Evolutionary conservation across 2,888 invertebrate species (phyloP), one percentile per base, ranked within the genome.

Genomic region (Eremobia ochroleuca): DNA sequence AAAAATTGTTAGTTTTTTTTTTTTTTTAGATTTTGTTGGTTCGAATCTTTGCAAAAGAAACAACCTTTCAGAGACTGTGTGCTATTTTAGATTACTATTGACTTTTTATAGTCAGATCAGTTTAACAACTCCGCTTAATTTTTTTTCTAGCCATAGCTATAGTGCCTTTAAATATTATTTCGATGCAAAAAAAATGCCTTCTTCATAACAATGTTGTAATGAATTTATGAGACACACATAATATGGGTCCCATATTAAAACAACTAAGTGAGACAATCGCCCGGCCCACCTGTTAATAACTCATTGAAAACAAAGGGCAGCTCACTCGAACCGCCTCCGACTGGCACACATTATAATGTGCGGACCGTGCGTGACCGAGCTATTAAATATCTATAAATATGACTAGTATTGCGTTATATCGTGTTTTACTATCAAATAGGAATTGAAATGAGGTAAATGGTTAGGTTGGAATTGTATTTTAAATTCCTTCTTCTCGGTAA

Each of bases 291-390:
- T 87, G 85, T 84, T 65, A 31, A 68, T 71, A 64, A 68, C 37
- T 72, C 58, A 70, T 70, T 58, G 52, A 71, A 87, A 87, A 87
- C 85, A 88, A 81, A 79, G 72, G 77, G 28, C 55, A n/a, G 18
- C 34, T 21, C 49, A 52, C 18, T 49, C 31, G 31, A 49, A 9
- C 71, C 58, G 58, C 58, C 58, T 28, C 28, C 11, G 75, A 70
- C 62, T 71, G 80, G 40, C 85, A 73, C 72, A 87, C 73, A 74
- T 75, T 55, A 49, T 2, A 25, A 34, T 70, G 25, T 65, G 59
- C 68, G 18, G 70, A 18, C 37, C 15, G 73, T 70, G 87, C 89
- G 89, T 87, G 87, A 83, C 74, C 69, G 64, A 49, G 55, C 61
- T 83, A 75, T 76, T 65, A 70, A 88, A 82, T 73, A 77, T 73